phyloP scores from a whole-genome alignment of 2,888 invertebrate genomes.

The Hololepta plana region DNA sequence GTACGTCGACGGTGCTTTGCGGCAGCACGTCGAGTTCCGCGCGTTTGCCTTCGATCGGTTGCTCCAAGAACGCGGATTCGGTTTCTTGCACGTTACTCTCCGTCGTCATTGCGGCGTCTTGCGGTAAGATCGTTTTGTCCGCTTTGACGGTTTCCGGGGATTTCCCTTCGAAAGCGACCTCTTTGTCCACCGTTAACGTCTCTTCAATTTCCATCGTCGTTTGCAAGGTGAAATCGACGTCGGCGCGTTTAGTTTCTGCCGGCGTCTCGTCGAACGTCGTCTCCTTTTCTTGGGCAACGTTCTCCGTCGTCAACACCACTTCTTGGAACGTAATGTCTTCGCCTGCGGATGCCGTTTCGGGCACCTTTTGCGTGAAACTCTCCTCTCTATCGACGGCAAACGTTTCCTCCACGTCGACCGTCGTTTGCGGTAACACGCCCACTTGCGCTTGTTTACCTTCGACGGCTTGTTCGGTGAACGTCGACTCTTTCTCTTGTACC shows the following conservation, averaged over 20 bases:
- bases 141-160: slow-evolving; percentile 24
- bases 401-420: no score
- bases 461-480: no score
- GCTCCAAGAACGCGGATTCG: slow-evolving; percentile 19
- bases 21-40: slow-evolving; percentile 19
- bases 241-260: slow-evolving; percentile 13
- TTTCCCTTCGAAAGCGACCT: slow-evolving; percentile 24
- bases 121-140: slow-evolving; percentile 23
- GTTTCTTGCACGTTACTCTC: slow-evolving; percentile 30
- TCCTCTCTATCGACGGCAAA: no score
- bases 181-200: no score
- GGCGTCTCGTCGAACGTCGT: slow-evolving; percentile 18
- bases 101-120: slow-evolving; percentile 30
- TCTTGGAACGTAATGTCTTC: no score
- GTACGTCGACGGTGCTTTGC: slow-evolving; percentile 23
- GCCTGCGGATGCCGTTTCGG: no score
- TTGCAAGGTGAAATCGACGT: slow-evolving; percentile 13
- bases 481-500: no score
- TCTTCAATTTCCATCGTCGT: no score
- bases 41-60: slow-evolving; percentile 21
- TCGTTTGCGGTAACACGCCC: slow-evolving; percentile 18
- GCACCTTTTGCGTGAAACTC: no score
- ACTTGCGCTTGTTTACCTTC: no score
- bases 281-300: slow-evolving; percentile 29
- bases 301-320: slow-evolving; percentile 30